Base-by-base conservation (phyloP, 2,888 invertebrate species). In the Rosalia funebris region DNA sequence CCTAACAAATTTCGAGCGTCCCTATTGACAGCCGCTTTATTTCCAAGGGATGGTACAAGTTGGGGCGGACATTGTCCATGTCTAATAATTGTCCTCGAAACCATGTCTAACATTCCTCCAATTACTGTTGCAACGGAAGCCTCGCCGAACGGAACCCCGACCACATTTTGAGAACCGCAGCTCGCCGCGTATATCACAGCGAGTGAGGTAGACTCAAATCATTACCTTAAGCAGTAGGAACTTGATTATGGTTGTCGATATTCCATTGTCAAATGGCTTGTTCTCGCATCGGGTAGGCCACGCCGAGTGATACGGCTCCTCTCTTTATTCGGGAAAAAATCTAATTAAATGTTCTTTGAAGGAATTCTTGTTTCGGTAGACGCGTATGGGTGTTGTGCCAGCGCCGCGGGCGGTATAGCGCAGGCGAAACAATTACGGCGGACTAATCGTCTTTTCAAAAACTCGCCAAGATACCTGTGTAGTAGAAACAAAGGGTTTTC, bases 231-330 rank as follows among this genome's bases (percentile, higher is more conserved):
- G 62, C 72, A 65, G 72, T 72, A 70, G 72, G 72, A 72, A 70
- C 66, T 67, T 59, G 58, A 67, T 68, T 65, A 62, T 62, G 58
- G 50, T 58, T 58, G 61, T 66, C 66, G 70, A 71, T 71, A 68
- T 71, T 72, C 73, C 66, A 71, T 73, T 73, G 72, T 73, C 70
- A 69, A 69, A 71, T 68, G 68, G 64, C 67, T 71, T 67, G 65
- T 70, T 69, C 70, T 68, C 69, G 56, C 68, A 66, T 70, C 69
- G 66, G 72, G 69, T 68, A 70, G 65, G 66, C 68, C 68, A 34
- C 11, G 60, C 62, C 65, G 57, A 54, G 70, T 59, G 61, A 47
- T 57, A 54, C 53, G 52, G 60, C 56, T 60, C 60, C 56, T 60
- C 19, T 60, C 52, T 45, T 58, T 47, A 12, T 39, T 39, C 37